phyloP scores from a whole-genome alignment of 2,888 invertebrate genomes.

The Gonocerus acuteangulatus region DNA sequence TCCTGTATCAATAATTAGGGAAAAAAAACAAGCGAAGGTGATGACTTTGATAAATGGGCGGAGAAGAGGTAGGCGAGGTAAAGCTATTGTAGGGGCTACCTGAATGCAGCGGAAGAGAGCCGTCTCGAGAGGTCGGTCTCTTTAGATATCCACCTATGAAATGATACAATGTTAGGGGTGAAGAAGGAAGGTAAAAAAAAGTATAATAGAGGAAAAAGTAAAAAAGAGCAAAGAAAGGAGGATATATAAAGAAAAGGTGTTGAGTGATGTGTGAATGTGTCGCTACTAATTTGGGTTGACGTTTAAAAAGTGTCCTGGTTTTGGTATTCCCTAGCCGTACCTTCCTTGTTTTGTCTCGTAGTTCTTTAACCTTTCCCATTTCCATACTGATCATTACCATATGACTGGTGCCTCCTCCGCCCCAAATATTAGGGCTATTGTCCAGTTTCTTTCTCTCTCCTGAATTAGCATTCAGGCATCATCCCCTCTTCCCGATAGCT shows the following conservation, averaged over 20 bases:
- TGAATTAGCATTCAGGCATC: slow-evolving; percentile 12
- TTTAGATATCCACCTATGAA: slow-evolving; percentile 14
- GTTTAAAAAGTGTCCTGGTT: slow-evolving; percentile 34
- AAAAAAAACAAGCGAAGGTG: no score
- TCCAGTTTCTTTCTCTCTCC: slow-evolving; percentile 2
- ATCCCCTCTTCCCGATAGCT: not conserved
- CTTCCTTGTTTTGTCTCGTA: slow-evolving; percentile 22
- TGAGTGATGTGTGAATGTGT: slow-evolving; percentile 24
- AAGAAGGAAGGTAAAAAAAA: not conserved
- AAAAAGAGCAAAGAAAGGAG: slow-evolving; percentile 2
- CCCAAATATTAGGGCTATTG: slow-evolving; percentile 21
- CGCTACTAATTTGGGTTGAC: slow-evolving; percentile 34
- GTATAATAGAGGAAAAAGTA: not conserved
- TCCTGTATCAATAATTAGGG: no score
- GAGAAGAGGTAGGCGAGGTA: not conserved
- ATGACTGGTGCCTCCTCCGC: slow-evolving; percentile 26
- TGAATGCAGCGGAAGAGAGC: not conserved
- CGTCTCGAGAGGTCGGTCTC: not conserved
- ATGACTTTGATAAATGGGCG: no score
- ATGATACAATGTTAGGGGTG: not conserved
- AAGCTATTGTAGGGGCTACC: not conserved
- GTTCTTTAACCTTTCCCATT: slow-evolving; percentile 33
- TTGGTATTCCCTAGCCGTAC: slow-evolving; percentile 30
- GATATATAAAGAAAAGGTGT: slow-evolving; percentile 20
- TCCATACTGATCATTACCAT: slow-evolving; percentile 32